Evolutionary conservation across 1,140 invertebrate species (phyloP).

Genomic region (Bombus waltoni): DNA sequence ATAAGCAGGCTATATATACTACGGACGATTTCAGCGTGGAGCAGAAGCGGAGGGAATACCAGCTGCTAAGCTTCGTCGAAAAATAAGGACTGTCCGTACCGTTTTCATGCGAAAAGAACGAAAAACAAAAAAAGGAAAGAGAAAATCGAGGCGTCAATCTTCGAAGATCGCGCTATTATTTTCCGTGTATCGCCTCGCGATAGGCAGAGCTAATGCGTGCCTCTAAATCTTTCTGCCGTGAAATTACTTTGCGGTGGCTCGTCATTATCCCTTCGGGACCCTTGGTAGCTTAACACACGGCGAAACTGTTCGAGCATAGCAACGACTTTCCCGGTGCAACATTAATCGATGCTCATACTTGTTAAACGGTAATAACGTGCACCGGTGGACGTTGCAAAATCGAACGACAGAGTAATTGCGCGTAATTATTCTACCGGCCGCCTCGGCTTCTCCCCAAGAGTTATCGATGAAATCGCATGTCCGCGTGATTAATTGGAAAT

Average conservation of each 20-base stretch:
- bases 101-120: neutral
- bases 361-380: slow-evolving; percentile 28
- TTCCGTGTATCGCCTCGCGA: neutral
- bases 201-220: slow-evolving; percentile 3
- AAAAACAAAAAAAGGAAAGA: no score
- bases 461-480: slow-evolving; percentile 5
- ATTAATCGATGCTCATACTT: slow-evolving; percentile 14
- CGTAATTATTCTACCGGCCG: slow-evolving; percentile 14
- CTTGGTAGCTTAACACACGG: neutral
- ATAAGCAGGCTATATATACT: neutral
- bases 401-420: slow-evolving; percentile 8
- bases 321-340: neutral
- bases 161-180: slow-evolving; percentile 15
- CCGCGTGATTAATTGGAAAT: slow-evolving; percentile 7
- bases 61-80: neutral
- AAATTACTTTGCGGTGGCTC: slow-evolving; percentile 61
- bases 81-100: neutral
- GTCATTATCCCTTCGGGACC: slow-evolving; percentile 43
- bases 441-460: no score
- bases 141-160: neutral
- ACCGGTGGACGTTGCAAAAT: slow-evolving; percentile 6
- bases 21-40: neutral
- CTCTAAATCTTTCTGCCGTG: slow-evolving; percentile 56
- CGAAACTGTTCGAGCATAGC: neutral
- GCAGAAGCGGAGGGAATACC: no score